A percentile compares a stretch with the other conserved stretches of the same genome.
Evolutionary conservation across 2,113 vertebrate species (phyloP).

Genomic region (Chaetodon trifascialis): DNA sequence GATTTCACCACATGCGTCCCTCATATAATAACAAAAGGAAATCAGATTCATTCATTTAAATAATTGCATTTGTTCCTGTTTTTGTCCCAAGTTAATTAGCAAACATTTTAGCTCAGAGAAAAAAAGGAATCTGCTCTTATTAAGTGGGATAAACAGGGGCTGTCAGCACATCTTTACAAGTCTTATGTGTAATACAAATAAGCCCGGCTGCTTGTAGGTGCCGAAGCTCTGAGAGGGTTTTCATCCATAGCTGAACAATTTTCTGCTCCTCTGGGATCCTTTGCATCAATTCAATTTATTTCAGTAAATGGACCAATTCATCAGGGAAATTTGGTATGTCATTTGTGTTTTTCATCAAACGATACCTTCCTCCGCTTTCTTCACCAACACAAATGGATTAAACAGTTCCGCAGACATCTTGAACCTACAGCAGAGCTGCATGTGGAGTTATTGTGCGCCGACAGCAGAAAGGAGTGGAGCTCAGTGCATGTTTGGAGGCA

Average conservation of each 20-base stretch:
- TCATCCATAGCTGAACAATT: constrained; percentile 80
- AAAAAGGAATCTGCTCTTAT: constrained; percentile 22
- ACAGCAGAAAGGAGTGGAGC: neutral
- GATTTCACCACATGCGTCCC: constrained; percentile 32
- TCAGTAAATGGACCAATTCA: constrained; percentile 81
- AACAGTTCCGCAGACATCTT: constrained; percentile 59
- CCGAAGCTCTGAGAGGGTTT: constrained; percentile 56
- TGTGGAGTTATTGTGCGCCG: constrained; percentile 45
- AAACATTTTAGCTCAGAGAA: constrained; percentile 50
- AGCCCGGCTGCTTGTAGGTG: constrained; percentile 57
- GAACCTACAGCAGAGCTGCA: constrained; percentile 39
- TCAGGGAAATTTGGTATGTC: constrained; percentile 79
- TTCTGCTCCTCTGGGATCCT: constrained; percentile 76
- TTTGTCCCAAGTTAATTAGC: constrained; percentile 68
- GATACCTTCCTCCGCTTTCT: constrained; percentile 60
- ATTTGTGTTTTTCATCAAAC: constrained; percentile 75
- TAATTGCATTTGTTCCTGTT: constrained; percentile 64
- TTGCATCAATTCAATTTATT: constrained; percentile 84
- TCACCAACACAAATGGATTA: constrained; percentile 62
- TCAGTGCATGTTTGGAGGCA: constrained; percentile 12
- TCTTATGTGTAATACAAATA: constrained; percentile 72
- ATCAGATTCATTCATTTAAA: constrained; percentile 61
- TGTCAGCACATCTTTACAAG: constrained; percentile 73
- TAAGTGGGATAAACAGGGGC: constrained; percentile 64
- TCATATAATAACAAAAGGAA: constrained; percentile 45